Base-by-base conservation (phyloP, 35 echinoderm and acorn worm genomes). In the Eucidaris tribuloides region DNA sequence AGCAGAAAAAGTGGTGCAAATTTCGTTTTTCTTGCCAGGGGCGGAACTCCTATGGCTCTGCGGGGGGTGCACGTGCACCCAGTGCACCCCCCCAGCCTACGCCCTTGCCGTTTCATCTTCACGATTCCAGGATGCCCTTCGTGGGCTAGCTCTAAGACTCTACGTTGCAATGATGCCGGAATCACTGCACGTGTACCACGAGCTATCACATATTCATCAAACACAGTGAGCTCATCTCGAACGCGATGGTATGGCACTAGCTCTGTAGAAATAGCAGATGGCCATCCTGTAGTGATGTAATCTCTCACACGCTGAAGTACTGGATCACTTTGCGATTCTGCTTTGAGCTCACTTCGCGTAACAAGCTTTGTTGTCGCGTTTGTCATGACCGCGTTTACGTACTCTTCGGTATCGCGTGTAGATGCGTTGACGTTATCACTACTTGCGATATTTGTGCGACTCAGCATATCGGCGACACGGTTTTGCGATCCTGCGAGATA, bases 121-220 rank as follows among this genome's bases (percentile, higher is more conserved):
- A n/a, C n/a, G n/a, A n/a, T n/a, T n/a, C n/a, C n/a, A n/a, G n/a
- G n/a, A n/a, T n/a, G 76, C 20, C 76, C 76, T 20, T 79, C 45
- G 43, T 79, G 76, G 4, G 76, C 76, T 3, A 79, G 0, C 58
- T 58, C 6, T 2, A 84, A 18, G 34, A 84, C 42, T 6, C 61
- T 7, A 62, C 29, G 60, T 50, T 70, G 81, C 81, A 84, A 22
- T 3, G 62, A 66, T 36, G 29, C 29, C 3, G 81, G 81, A 23
- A 84, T 70, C 4, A 84, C 81, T 25, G 81, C 81, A 46, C 24
- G 58, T 3, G 58, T 84, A 27, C 81, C 81, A 23, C 81, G 60
- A 33, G 81, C 81, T 2, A 84, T 58, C 3, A 15, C 42, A 34
- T 18, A 11, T 15, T 70, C 81, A 66, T 65, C 42, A 3, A 27